Evolutionary conservation across 2,888 invertebrate genomes (phyloP).

Genomic region (Tenodera sinensis): DNA sequence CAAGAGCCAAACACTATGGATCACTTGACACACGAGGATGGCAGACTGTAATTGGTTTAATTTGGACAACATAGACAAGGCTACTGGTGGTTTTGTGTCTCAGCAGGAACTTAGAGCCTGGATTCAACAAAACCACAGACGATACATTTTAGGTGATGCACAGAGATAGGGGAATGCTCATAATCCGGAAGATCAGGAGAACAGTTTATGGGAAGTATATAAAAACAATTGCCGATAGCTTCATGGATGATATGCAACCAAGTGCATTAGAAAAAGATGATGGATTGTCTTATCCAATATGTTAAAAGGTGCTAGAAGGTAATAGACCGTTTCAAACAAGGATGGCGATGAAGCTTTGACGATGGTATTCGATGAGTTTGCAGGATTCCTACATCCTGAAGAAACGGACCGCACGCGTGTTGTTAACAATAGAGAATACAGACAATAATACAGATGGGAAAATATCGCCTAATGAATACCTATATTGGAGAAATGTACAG

Average conservation of each 20-base stretch:
- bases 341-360: conserved; percentile 79
- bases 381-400: conserved; percentile 93
- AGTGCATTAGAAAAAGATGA: conserved; percentile 63
- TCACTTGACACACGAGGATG: no score
- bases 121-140: no score
- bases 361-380: conserved; percentile 84
- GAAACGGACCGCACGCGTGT: conserved; percentile 87
- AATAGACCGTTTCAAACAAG: conserved; percentile 78
- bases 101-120: no score
- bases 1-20: no score
- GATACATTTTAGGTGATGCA: no score
- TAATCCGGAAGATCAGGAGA: no score
- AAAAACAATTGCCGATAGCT: no score
- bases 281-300: conserved; percentile 78
- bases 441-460: conserved; percentile 95
- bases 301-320: conserved; percentile 77
- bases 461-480: conserved; percentile 87
- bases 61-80: no score
- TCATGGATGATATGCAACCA: conserved; percentile 62
- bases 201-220: no score
- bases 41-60: no score
- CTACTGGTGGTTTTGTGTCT: no score
- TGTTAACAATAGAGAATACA: conserved; percentile 91
- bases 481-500: conserved; percentile 96
- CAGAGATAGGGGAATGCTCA: no score